Evolutionary conservation across 2,113 vertebrate species (phyloP).

Genomic region (Acinonyx jubatus): DNA sequence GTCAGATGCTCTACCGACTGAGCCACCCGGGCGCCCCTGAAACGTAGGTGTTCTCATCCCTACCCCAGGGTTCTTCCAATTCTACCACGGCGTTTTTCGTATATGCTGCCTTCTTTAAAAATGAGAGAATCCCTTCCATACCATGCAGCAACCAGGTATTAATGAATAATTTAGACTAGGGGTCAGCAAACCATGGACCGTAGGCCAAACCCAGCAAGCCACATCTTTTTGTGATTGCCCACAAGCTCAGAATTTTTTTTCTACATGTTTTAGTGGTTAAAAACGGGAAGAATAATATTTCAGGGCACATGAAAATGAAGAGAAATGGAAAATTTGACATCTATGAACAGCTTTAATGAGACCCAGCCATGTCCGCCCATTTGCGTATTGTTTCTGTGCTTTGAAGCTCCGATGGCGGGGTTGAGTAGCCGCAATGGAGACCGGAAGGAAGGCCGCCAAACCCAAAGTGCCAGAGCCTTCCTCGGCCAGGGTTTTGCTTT

Average conservation of each 20-base stretch:
- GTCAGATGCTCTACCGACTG: no score
- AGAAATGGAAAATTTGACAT: neutral
- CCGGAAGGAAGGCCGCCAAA: accelerated
- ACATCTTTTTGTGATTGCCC: neutral
- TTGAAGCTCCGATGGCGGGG: neutral
- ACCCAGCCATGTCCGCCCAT: neutral
- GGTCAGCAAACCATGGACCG: neutral
- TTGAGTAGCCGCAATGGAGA: neutral
- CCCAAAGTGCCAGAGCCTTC: neutral
- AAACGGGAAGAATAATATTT: neutral
- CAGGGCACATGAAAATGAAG: neutral
- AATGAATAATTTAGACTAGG: neutral
- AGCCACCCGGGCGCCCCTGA: no score
- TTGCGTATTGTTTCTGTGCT: neutral
- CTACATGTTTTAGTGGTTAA: neutral
- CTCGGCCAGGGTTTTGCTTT: neutral
- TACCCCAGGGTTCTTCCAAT: neutral
- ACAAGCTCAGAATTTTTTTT: neutral
- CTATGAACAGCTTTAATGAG: neutral
- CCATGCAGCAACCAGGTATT: neutral
- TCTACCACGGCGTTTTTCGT: neutral
- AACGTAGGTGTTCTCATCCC: neutral
- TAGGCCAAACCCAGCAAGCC: neutral
- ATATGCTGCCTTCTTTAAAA: neutral
- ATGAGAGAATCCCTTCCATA: neutral